Conservation (phyloP, 1,140 invertebrate species). For the Xylocopa sonorina region DNA sequence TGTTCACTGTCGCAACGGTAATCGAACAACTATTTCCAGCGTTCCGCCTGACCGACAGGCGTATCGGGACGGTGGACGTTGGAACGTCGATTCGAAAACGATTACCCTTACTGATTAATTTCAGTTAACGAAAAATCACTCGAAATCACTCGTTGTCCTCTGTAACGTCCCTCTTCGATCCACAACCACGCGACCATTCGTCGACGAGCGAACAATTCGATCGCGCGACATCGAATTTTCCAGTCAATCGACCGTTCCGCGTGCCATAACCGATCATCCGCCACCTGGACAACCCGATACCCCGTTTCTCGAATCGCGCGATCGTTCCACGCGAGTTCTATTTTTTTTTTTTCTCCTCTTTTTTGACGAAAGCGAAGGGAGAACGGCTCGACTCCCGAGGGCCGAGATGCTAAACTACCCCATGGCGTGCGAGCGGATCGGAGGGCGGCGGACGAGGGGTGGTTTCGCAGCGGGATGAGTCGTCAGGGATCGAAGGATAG, state of each 20-base stretch:
- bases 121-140: background rate
- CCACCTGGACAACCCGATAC: conserved; percentile 32
- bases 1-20: conserved; percentile 12
- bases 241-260: background rate
- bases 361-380: too few species aligned
- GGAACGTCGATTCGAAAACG: background rate
- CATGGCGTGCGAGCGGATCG: conserved; percentile 74
- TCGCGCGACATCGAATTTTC: conserved; percentile 1
- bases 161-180: background rate
- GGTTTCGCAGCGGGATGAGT: conserved; percentile 57
- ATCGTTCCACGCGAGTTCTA: conserved; percentile 11
- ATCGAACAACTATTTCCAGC: conserved; percentile 16
- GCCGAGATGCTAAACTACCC: conserved; percentile 78
- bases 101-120: background rate
- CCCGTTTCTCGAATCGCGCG: too few species aligned
- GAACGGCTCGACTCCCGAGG: conserved; percentile 48
- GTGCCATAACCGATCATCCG: conserved; percentile 12
- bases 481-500: conserved; percentile 64
- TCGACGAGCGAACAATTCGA: background rate
- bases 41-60: too few species aligned
- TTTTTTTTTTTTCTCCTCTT: background rate
- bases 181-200: background rate
- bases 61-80: too few species aligned
- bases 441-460: conserved; percentile 69
- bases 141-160: too few species aligned